Evolutionary conservation across 2,113 vertebrate genomes (phyloP).

Genomic region (Bubo bubo): DNA sequence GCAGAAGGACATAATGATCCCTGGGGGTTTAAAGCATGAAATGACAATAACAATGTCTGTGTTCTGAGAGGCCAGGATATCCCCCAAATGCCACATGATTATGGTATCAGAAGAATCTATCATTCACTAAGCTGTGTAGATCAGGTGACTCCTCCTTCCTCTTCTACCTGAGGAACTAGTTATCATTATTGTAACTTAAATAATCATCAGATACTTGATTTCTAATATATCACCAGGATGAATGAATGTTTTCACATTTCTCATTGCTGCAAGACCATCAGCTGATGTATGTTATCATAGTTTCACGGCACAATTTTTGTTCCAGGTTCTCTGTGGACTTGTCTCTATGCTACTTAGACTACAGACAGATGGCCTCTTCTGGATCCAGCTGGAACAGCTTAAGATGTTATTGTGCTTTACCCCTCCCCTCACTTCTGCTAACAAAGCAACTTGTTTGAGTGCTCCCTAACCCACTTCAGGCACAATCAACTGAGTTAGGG

Average conservation of each 20-base stretch:
- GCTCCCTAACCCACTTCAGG: conserved; percentile 23
- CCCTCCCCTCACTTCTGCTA: neutral
- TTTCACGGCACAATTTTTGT: neutral
- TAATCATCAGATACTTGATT: neutral
- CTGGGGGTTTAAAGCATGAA: neutral
- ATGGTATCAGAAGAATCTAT: neutral
- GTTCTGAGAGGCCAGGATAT: neutral
- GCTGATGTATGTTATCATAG: neutral
- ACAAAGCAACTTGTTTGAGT: conserved; percentile 7
- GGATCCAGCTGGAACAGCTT: neutral
- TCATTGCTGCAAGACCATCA: neutral
- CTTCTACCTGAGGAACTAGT: neutral
- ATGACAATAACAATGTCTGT: neutral
- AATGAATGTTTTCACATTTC: neutral
- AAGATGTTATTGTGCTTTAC: neutral
- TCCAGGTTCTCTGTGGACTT: neutral
- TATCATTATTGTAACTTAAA: neutral
- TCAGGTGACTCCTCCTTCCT: neutral
- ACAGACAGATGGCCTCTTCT: neutral
- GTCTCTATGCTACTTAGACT: neutral
- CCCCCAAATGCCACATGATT: fast-evolving
- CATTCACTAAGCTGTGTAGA: neutral
- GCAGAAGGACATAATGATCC: neutral
- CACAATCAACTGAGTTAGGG: neutral
- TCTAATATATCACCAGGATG: neutral